phyloP scores from a whole-genome alignment of 1,140 invertebrate species.

The Drosophila leontia region DNA sequence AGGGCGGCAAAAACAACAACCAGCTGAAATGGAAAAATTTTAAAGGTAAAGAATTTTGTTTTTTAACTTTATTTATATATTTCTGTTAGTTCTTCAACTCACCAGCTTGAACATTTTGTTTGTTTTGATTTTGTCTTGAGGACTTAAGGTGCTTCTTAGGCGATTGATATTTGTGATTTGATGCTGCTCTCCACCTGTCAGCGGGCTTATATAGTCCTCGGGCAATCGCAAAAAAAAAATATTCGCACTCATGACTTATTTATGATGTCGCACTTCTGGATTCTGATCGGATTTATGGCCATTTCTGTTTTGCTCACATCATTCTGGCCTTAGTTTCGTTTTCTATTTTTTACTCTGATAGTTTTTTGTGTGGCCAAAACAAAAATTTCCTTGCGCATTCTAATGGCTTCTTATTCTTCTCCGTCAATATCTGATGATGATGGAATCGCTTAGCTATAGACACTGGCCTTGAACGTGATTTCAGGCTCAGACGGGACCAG shows the following conservation, averaged over 20 bases:
- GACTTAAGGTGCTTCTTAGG: conserved; percentile 55
- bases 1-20: conserved; percentile 75
- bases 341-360: conserved; percentile 50
- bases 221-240: not conserved
- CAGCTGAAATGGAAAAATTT: conserved; percentile 28
- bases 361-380: conserved; percentile 52
- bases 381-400: conserved; percentile 64
- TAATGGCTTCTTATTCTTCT: conserved; percentile 69
- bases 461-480: conserved; percentile 67
- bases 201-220: conserved; percentile 65
- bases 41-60: not conserved
- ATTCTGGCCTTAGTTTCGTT: conserved; percentile 33
- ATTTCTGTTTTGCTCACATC: conserved; percentile 38
- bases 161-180: conserved; percentile 67
- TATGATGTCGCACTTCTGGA: conserved; percentile 59
- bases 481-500: conserved; percentile 28
- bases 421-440: conserved; percentile 51
- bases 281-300: conserved; percentile 54
- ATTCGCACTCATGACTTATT: conserved; percentile 71
- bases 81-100: conserved; percentile 39
- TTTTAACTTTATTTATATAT: not conserved
- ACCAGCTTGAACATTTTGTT: conserved; percentile 83
- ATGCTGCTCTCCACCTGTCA: conserved; percentile 41
- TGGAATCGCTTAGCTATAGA: conserved; percentile 45
- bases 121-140: conserved; percentile 31